Evolutionary conservation across 1,140 invertebrate genomes (phyloP), one percentile per base, ranked within the genome.

Genomic region (Dufourea novaeangliae): DNA sequence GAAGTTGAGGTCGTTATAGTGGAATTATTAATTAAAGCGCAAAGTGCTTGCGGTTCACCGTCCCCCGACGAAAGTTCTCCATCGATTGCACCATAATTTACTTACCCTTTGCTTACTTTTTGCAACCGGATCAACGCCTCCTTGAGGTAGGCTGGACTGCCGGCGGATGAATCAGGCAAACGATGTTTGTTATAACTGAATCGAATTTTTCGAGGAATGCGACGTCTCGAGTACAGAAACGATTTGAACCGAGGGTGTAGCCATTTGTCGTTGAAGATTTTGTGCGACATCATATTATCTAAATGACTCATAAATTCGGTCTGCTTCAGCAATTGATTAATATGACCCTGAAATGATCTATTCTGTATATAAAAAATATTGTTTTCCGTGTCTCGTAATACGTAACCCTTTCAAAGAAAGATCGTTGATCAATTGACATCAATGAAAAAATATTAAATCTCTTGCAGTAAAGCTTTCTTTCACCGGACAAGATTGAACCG

Each of bases 291-390:
- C 12, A 90, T 27, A 14, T 78, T 78, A 59, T 92, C 92, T 72
- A 92, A 83, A 56, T 92, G 89, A 29, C 89, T 87, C 14, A 92
- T 84, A 64, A 92, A 90, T 54, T 92, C 90, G 0, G 90, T 90
- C 72, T 93, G 91, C 78, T 93, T 93, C 62, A 91, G 78, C 8
- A 92, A 81, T 56, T 89, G 81, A 70, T 89, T 89, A 68, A 91
- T 83, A 44, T 89, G 87, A 5, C 92, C 91, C 72, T 91, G 87
- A 78, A 84, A 1, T 27, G 34, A 66, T 39, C 22, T n/a, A n/a
- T n/a, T n/a, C n/a, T n/a, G n/a, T n/a, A n/a, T n/a, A n/a, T n/a
- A n/a, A n/a, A n/a, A n/a, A n/a, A n/a, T n/a, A n/a, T n/a, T n/a
- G n/a, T n/a, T n/a, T n/a, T n/a, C n/a, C n/a, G n/a, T n/a, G n/a